phyloP scores from a whole-genome alignment of 2,888 invertebrate genomes.

The Margaritifera margaritifera region DNA sequence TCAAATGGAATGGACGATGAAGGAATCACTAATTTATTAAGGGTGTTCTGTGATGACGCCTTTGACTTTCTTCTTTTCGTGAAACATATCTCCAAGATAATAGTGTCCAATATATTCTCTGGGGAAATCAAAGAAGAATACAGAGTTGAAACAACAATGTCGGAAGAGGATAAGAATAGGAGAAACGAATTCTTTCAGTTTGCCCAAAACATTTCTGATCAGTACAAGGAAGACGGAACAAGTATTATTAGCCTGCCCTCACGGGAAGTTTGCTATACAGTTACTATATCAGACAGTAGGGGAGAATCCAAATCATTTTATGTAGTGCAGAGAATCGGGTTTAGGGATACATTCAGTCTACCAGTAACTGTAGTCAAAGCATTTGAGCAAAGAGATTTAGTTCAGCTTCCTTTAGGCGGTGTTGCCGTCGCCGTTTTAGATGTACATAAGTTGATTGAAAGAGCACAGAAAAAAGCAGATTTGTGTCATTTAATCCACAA shows the following conservation, averaged over 20 bases:
- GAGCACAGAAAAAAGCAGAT: too few relatives aligned
- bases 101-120: slow-evolving; percentile 19
- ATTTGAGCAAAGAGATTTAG: slow-evolving; percentile 43
- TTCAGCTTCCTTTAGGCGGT: slow-evolving; percentile 50
- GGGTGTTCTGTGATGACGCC: slow-evolving; percentile 49
- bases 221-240: slow-evolving; percentile 9
- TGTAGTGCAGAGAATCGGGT: slow-evolving; percentile 35
- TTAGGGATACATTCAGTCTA: not conserved
- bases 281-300: slow-evolving; percentile 21
- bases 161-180: too few relatives aligned
- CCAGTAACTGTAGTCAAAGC: slow-evolving; percentile 36
- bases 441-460: too few relatives aligned
- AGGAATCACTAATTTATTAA: slow-evolving; percentile 40
- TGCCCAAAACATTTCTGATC: slow-evolving; percentile 3
- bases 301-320: slow-evolving; percentile 16
- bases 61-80: slow-evolving; percentile 60
- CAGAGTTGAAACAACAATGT: too few relatives aligned
- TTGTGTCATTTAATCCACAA: too few relatives aligned
- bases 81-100: slow-evolving; percentile 55
- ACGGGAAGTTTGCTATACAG: slow-evolving; percentile 15
- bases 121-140: slow-evolving; percentile 4
- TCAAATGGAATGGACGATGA: slow-evolving; percentile 13
- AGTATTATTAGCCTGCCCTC: too few relatives aligned
- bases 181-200: too few relatives aligned
- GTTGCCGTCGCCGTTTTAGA: too few relatives aligned